Evolutionary conservation across 2,113 vertebrate genomes (phyloP), one percentile per base, ranked within the genome.

Genomic region (Chamaetylas fuelleborni): DNA sequence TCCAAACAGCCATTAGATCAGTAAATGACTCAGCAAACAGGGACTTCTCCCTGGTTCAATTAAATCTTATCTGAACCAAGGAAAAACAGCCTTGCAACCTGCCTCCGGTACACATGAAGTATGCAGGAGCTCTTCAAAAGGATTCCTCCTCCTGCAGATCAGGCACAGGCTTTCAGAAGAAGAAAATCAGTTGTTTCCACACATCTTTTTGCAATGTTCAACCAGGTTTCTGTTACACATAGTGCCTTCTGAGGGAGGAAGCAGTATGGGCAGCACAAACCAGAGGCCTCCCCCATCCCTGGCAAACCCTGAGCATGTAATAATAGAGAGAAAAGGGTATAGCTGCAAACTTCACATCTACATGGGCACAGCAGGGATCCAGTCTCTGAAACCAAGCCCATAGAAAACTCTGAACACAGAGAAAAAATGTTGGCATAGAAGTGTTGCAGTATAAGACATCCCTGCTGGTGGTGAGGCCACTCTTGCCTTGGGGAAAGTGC

Each of bases 151-250:
- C 80, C 23, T 69, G 58, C 14, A 64, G 43, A 78, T 45, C 42
- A 62, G 16, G 13, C 23, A 33, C 38, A 31, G 51, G 16, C 26
- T 74, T 71, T 69, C 82, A 81, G 61, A 81, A 57, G 29, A 86
- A 40, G 54, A 34, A 96, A 87, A 65, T 61, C n/a, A 16, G 11
- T 69, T 86, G 31, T 65, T 86, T 81, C 47, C 16, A 58, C 6
- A 17, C 14, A 12, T 24, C 20, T 34, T 25, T 22, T 74, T 50
- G n/a, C 61, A 54, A 11, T 7, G 12, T 57, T 54, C 58, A 67
- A 9, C 16, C 64, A n/a, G n/a, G 10, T 47, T 80, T 33, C 54
- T 11, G 2, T 34, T 34, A 53, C 1, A 1, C 31, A 17, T 0
- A 58, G 34, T 48, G 26, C 50, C 82, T 66, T 66, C 56, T 12